Evolutionary conservation across 2,888 invertebrate genomes (phyloP), one percentile per base, ranked within the genome.

Genomic region (Drosophila kuntzei): DNA sequence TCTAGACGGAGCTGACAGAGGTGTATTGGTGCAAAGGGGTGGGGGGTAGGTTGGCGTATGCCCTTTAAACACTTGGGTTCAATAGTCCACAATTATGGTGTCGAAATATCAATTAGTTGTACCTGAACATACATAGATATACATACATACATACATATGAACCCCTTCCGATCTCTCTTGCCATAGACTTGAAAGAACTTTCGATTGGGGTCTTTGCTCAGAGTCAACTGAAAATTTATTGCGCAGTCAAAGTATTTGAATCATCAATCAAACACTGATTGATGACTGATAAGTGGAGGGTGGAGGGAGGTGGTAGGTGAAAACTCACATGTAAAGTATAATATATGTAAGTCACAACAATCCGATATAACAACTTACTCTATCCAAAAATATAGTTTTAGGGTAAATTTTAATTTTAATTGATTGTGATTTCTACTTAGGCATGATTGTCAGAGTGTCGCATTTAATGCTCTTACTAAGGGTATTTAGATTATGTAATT

Each of bases 181-280:
- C 29, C 18, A 39, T 29, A 46, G 7, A 34, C n/a, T 16, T 12
- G 22, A 43, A 34, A 14, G 22, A 8, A 34, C 18, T 22, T 55
- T 47, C 53, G 47, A 70, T 71, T 65, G 61, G 44, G 58, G 47
- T 8, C 55, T 39, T 44, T 60, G 47, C 49, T 63, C 9, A 57
- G 49, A 54, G 71, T 80, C 79, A 79, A 79, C 61, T 74, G 20
- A 59, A 66, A 65, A 65, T 71, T 62, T 69, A 77, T 79, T 79
- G 74, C 68, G 79, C 68, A 59, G 61, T 61, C 78, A 29, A 65
- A 44, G 36, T 36, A 73, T 61, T 74, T 25, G 47, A 63, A 49
- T 66, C 78, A 67, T 58, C 59, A 69, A 70, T 79, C 53, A 57
- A 32, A 47, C 16, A 22, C 9, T 27, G 58, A 74, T 59, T 53